Base-by-base conservation (phyloP, 2,797 vertebrate genomes). In the Micrastur ruficollis region DNA sequence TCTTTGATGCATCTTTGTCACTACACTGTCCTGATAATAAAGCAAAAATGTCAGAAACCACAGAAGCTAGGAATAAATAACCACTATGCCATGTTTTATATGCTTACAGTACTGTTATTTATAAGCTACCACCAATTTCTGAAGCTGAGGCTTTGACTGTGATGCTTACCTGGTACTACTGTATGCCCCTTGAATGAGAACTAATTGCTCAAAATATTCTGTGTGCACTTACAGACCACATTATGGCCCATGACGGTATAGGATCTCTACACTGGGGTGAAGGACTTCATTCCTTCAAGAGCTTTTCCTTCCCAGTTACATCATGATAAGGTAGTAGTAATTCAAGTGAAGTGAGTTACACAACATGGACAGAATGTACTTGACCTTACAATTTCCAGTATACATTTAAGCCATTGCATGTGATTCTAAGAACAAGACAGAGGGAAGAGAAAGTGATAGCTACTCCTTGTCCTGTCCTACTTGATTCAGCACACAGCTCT, bases 321-420 rank as follows among this genome's bases (percentile, higher is more conserved):
- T 29, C 46, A 71, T 13, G 9, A 14, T 31, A 65, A 78, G 2
- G 7, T 9, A 63, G 5, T 6, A 53, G 12, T 5, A 59, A 73
- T 23, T 42, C 27, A 84, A 66, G 19, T 15, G 19, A 84, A 73
- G 8, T 0, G 0, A 85, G 18, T 66, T 74, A 71, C 12, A 14
- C 7, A 76, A 53, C 7, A 38, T 0, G 0, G 32, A 76, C 8
- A 59, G 8, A 42, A 9, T 2, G 0, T 14, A 47, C 12, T 27
- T 52, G 40, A 67, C 46, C 31, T 79, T 44, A 12, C 12, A 59
- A 12, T 20, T 73, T 50, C 34, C 34, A 56, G 26, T 14, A 38
- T 5, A 31, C 2, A 11, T 46, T 74, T 82, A 76, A 87, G 46
- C 14, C 11, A n/a, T 56, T 53, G 63, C 31, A 78, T 1, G 0